Evolutionary conservation across 2,113 vertebrate species (phyloP), one percentile per base, ranked within the genome.

Genomic region (Pleuronectes platessa): DNA sequence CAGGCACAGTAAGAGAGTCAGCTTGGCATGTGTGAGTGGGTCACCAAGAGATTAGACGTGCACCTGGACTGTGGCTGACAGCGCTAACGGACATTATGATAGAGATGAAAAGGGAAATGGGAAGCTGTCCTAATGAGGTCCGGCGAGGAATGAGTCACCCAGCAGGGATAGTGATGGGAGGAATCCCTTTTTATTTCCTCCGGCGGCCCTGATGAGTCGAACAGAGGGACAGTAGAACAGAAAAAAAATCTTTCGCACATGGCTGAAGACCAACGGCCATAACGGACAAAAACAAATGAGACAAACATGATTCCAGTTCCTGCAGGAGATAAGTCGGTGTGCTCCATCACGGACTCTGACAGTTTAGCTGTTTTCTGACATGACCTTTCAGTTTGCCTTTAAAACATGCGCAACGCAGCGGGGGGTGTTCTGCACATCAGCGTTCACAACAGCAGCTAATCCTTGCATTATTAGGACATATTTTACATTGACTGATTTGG

Each of bases 171-270:
- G 47, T 58, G 24, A 23, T 42, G 65, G 61, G 47, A 35, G 51
- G 68, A 74, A 73, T 75, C 61, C 27, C 65, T 71, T 75, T 82
- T 74, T 14, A 26, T 58, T 24, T 49, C 23, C 56, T 78, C 71
- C 74, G 80, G 61, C 3, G 1, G 66, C 51, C 45, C 53, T 79
- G 37, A 78, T 81, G 84, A 84, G 69, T 71, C 79, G 45, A 77
- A 68, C 75, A 85, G 88, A 85, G 71, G 45, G 73, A 81, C 61
- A 74, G 69, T 53, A 78, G 67, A 62, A 17, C 63, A 76, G 73
- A 66, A 68, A 72, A 62, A 17, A 4, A 47, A 51, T 51, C 26
- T 72, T 82, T 74, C 60, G 70, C 79, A 79, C 78, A 81, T 77
- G 82, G 55, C 53, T 40, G 58, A 58, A 67, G 26, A 61, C 69